Percentiles rank a stretch among this genome's conserved stretches.
phyloP scores from a whole-genome alignment of 1,140 invertebrate genomes.

The Scaptomyza graminum region DNA sequence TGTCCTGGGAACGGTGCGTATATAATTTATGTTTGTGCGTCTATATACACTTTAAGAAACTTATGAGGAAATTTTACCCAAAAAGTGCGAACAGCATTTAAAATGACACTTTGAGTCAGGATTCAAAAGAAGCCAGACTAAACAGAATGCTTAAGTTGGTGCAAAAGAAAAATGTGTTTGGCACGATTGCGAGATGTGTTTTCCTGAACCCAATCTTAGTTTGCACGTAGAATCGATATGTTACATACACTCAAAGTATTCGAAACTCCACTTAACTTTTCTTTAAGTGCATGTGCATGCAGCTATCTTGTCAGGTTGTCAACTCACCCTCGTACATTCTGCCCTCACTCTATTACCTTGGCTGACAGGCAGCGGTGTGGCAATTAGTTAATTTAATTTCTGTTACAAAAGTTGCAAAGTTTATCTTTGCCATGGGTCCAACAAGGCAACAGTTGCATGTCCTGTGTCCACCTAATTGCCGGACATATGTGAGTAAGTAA shows the following conservation, averaged over 20 bases:
- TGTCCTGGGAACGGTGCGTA: constrained; percentile 91
- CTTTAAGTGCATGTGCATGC: constrained; percentile 23
- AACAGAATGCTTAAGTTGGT: too few relatives aligned
- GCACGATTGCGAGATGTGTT: too few relatives aligned
- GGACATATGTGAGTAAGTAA: constrained; percentile 27
- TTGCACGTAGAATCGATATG: too few relatives aligned
- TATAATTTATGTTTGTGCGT: constrained; percentile 49
- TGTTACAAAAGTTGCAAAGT: constrained; percentile 52
- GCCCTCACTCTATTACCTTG: constrained; percentile 28
- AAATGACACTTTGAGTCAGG: too few relatives aligned
- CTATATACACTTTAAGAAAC: neutral
- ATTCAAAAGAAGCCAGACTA: too few relatives aligned
- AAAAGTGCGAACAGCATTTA: too few relatives aligned
- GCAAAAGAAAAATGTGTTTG: too few relatives aligned
- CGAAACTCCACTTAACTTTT: neutral
- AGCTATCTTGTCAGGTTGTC: constrained; percentile 44
- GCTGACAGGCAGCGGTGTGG: constrained; percentile 35
- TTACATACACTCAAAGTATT: too few relatives aligned
- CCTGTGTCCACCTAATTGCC: constrained; percentile 50
- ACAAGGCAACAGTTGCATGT: constrained; percentile 10
- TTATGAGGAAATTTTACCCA: neutral
- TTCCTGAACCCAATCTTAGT: too few relatives aligned
- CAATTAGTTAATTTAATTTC: constrained; percentile 79
- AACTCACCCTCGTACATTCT: constrained; percentile 17
- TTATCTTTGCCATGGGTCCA: constrained; percentile 38